phyloP scores from a whole-genome alignment of 2,888 invertebrate genomes.

The Elysia crispata region DNA sequence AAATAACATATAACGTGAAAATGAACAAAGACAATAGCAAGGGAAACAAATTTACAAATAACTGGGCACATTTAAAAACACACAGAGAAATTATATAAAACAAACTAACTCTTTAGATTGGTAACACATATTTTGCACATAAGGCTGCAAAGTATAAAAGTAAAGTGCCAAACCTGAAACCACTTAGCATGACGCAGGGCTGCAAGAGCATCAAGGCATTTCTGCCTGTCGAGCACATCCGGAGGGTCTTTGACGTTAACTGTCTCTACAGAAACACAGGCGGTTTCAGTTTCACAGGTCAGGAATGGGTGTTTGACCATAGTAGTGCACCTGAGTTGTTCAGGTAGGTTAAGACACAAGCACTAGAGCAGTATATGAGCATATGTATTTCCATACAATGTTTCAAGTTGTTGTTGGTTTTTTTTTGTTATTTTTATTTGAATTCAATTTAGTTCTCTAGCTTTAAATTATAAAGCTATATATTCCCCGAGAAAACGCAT shows the following conservation, averaged over 20 bases:
- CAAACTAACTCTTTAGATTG: conserved; percentile 26
- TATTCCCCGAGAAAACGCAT: too few species aligned
- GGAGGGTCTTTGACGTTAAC: conserved; percentile 83
- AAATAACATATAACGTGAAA: background rate
- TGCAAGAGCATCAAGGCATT: conserved; percentile 99
- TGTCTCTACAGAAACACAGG: conserved; percentile 72
- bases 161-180: conserved; percentile 92
- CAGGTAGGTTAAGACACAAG: too few species aligned
- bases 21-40: conserved; percentile 34
- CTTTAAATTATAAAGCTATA: too few species aligned
- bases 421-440: too few species aligned
- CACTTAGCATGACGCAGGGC: conserved; percentile 99
- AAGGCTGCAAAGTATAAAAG: conserved; percentile 55
- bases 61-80: conserved; percentile 34
- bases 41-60: conserved; percentile 30
- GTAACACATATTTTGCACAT: conserved; percentile 29
- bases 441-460: too few species aligned
- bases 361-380: too few species aligned
- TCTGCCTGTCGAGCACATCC: conserved; percentile 98
- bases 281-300: conserved; percentile 45
- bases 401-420: background rate
- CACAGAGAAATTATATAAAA: conserved; percentile 11
- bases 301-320: conserved; percentile 78
- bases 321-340: too few species aligned
- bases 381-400: too few species aligned